Conservation (phyloP, 2,888 invertebrate genomes). For the Dioctria rufipes region DNA sequence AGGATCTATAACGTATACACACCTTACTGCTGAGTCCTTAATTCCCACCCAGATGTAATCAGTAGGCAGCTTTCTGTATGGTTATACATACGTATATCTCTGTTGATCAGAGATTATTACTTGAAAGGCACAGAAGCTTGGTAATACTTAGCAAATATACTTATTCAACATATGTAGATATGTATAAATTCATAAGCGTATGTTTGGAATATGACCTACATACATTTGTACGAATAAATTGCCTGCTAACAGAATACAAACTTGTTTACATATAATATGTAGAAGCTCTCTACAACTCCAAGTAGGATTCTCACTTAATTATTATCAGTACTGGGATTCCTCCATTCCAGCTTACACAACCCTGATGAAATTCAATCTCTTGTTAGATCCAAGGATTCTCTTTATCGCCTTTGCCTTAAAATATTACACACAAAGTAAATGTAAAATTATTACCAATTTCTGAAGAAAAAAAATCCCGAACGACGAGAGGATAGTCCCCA, state of each 20-base stretch:
- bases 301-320: slow-evolving; percentile 21
- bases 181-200: slow-evolving; percentile 28
- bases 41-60: too few species aligned
- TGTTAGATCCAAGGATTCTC: slow-evolving; percentile 36
- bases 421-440: slow-evolving; percentile 50
- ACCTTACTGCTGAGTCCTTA: too few species aligned
- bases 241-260: slow-evolving; percentile 26
- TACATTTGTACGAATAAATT: background rate
- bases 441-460: slow-evolving; percentile 52
- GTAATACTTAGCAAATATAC: background rate
- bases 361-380: slow-evolving; percentile 18
- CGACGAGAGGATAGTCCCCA: background rate
- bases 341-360: background rate
- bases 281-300: slow-evolving; percentile 7
- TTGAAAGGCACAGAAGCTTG: too few species aligned
- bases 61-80: too few species aligned
- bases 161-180: background rate
- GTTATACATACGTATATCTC: too few species aligned
- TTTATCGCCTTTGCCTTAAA: slow-evolving; percentile 47
- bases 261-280: slow-evolving; percentile 18
- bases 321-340: slow-evolving; percentile 20
- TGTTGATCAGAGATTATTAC: too few species aligned
- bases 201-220: background rate
- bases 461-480: background rate
- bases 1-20: too few species aligned